These are phyloP conservation scores for Gymnothorax javanicus DNA, from an alignment of 2,797 vertebrate species.

Conservation along the genomic window DNA sequence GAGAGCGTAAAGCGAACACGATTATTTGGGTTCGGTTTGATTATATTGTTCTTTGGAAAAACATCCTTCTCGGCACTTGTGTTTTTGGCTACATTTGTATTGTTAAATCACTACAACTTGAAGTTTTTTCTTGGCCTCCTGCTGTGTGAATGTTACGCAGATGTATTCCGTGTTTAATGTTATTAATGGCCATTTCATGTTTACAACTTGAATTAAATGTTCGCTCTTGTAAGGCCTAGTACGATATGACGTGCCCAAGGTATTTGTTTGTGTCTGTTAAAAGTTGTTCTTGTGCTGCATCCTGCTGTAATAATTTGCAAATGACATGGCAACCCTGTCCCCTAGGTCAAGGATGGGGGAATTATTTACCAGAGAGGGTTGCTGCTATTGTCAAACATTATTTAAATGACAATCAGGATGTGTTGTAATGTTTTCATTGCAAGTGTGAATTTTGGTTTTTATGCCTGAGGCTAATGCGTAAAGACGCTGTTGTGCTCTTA, in stretches of 20 bases:
- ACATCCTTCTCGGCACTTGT: background rate
- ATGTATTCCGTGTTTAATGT: background rate
- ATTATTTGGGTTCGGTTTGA: background rate
- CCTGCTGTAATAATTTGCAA: conserved; percentile 5
- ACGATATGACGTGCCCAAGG: background rate
- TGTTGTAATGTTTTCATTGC: background rate
- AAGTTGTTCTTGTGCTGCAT: background rate
- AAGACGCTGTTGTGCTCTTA: background rate
- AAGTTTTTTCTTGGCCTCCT: background rate
- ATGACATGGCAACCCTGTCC: background rate
- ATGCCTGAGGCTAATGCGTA: background rate
- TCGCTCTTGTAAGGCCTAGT: background rate
- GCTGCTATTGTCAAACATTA: background rate
- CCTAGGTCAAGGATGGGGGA: background rate
- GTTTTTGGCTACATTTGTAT: background rate
- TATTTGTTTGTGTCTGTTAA: conserved; percentile 1
- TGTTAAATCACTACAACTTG: background rate
- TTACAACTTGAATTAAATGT: background rate
- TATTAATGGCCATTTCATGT: background rate
- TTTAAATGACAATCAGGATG: background rate
- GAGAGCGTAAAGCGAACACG: background rate
- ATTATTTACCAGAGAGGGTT: background rate
- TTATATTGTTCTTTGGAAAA: background rate
- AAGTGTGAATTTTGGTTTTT: background rate
- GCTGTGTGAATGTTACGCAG: background rate